Evolutionary conservation across 1,140 invertebrate species (phyloP).

Genomic region (Diabrotica virgifera): DNA sequence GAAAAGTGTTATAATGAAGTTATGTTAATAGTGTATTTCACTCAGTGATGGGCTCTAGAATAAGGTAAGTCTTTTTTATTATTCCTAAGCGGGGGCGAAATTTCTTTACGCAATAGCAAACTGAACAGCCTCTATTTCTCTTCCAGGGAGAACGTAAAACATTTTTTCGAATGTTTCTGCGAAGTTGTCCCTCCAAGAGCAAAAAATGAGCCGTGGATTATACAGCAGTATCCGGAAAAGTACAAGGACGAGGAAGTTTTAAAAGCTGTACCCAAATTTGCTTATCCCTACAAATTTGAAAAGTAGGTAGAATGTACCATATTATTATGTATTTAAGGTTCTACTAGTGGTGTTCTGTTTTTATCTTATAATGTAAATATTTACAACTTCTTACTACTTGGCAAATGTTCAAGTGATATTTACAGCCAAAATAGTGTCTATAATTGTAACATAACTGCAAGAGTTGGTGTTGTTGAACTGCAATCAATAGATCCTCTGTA

Average conservation of each 20-base stretch:
- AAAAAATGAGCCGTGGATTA: constrained; percentile 65
- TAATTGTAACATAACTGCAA: too few relatives aligned
- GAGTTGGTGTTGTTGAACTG: too few relatives aligned
- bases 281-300: constrained; percentile 78
- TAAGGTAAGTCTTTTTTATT: constrained; percentile 23
- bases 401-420: too few relatives aligned
- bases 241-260: constrained; percentile 75
- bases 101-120: not conserved
- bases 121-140: not conserved
- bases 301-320: constrained; percentile 55
- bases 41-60: constrained; percentile 28
- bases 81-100: not conserved
- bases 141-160: constrained; percentile 71
- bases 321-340: too few relatives aligned
- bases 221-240: constrained; percentile 72
- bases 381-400: too few relatives aligned
- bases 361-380: too few relatives aligned
- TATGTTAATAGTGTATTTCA: not conserved
- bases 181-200: constrained; percentile 69
- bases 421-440: too few relatives aligned
- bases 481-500: too few relatives aligned
- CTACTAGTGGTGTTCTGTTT: too few relatives aligned
- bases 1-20: not conserved
- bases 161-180: constrained; percentile 80
- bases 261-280: constrained; percentile 78